These are phyloP conservation scores for Epinotia nisella DNA, from an alignment of 2,888 invertebrate species.

Conservation along the genomic window DNA sequence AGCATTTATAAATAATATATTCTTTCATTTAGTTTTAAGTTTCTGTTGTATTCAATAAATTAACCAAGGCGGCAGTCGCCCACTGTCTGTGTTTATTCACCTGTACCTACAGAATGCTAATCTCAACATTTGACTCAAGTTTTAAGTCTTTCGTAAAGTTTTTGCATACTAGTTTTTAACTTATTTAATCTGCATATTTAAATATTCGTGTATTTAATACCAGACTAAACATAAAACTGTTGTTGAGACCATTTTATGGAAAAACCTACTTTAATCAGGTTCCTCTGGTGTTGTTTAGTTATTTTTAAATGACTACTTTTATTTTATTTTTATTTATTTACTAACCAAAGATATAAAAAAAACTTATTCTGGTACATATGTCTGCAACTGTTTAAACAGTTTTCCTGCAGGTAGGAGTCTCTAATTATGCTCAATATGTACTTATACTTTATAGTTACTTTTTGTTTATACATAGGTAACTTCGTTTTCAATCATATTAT, in stretches of 20 bases:
- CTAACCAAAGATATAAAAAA: too few relatives aligned
- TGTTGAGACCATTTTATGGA: background rate
- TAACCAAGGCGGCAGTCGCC: background rate
- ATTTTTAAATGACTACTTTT: background rate
- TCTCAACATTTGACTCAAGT: background rate
- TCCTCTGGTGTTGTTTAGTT: background rate
- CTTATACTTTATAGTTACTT: too few relatives aligned
- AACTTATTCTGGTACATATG: too few relatives aligned
- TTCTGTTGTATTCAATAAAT: background rate
- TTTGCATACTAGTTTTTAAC: background rate
- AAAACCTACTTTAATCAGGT: background rate
- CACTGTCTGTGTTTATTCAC: background rate
- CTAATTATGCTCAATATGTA: too few relatives aligned
- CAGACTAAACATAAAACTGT: background rate
- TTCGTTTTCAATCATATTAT: too few relatives aligned
- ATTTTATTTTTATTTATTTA: too few relatives aligned
- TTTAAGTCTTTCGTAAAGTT: conserved; percentile 7
- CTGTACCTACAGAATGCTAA: conserved; percentile 11
- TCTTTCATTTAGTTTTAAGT: background rate
- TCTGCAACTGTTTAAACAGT: too few relatives aligned
- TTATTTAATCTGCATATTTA: conserved; percentile 21
- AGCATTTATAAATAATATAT: background rate
- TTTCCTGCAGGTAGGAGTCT: too few relatives aligned
- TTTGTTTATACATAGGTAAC: too few relatives aligned
- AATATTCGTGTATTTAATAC: background rate